Base-by-base conservation (phyloP, 2,888 invertebrate genomes). In the Hecatera dysodea region DNA sequence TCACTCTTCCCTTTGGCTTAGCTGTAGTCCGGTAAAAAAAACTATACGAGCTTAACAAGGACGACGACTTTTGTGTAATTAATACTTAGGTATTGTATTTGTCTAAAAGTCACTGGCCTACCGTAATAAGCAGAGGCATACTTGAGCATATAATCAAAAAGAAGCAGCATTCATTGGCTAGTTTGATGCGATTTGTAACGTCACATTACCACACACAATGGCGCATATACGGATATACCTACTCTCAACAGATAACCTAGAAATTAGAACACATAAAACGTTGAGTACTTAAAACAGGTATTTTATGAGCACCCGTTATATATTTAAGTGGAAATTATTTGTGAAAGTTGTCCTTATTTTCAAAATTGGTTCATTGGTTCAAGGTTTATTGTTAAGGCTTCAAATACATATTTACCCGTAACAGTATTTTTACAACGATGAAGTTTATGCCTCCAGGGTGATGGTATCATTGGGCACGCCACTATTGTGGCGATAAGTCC, bases 341-440 rank as follows among this genome's bases (percentile, higher is more conserved):
- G 73, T 69, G 56, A 62, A 78, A 69, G 69, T 71, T 67, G 70
- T 63, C 67, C 66, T 70, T 55, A 68, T 24, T 80, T 55, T 68
- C 7, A 66, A 76, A n/a, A 69, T 76, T 76, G 64, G 64, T 71
- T 76, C 57, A 69, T 65, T 77, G 64, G 67, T 72, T 65, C 65
- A 65, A 68, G 55, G 65, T 56, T 68, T 68, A 68, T 56, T 44
- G 27, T 65, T 56, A 42, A 42, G 67, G 19, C 52, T 33, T 67
- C 15, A 52, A n/a, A n/a, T n/a, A n/a, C 62, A 33, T 62, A 39
- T 67, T 67, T 62, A 52, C 52, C 36, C 29, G 24, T 33, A 67
- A 27, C 62, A 52, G 12, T 61, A 50, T 50, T 67, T 67, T 67
- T 42, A 62, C 29, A 29, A 39, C 52, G 42, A 39, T 60, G 27